A percentile compares a stretch with the other conserved stretches of the same genome.
Conservation (phyloP, 1,140 invertebrate species). For the Doryteuthis pealeii region DNA sequence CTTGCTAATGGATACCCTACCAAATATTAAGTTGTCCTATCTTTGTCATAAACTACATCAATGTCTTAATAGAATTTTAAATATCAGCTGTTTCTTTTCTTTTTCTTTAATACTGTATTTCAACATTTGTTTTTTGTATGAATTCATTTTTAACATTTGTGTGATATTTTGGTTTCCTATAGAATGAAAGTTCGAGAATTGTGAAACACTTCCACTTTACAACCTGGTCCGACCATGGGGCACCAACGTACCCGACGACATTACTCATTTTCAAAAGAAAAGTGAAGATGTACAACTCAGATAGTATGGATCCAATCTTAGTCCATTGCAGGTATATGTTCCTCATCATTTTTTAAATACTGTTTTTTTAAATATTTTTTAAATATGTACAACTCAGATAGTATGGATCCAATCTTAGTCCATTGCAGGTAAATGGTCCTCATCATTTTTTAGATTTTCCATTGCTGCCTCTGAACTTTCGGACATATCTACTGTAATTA, state of each 20-base stretch:
- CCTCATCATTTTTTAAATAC: too few relatives aligned
- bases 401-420: constrained; percentile 48
- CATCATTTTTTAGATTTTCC: too few relatives aligned
- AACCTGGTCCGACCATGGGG: constrained; percentile 72
- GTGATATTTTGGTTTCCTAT: constrained; percentile 20
- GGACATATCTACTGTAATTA: not conserved
- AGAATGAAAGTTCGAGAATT: constrained; percentile 60
- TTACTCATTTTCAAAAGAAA: constrained; percentile 68
- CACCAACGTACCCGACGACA: constrained; percentile 67
- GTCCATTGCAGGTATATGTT: constrained; percentile 53
- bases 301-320: constrained; percentile 48
- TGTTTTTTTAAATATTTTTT: constrained; percentile 50
- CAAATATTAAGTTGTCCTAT: too few relatives aligned
- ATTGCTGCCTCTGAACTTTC: not conserved
- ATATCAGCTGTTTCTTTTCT: too few relatives aligned
- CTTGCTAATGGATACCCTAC: too few relatives aligned
- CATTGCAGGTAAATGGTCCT: constrained; percentile 49
- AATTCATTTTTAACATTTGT: too few relatives aligned
- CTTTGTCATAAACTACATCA: too few relatives aligned
- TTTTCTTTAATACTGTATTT: too few relatives aligned
- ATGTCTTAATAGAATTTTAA: too few relatives aligned
- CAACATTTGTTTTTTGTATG: too few relatives aligned
- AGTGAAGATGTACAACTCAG: constrained; percentile 48
- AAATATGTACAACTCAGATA: constrained; percentile 45
- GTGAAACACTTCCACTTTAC: constrained; percentile 70